Evolutionary conservation across 2,888 invertebrate genomes (phyloP).

Genomic region (Sesamia inferens): DNA sequence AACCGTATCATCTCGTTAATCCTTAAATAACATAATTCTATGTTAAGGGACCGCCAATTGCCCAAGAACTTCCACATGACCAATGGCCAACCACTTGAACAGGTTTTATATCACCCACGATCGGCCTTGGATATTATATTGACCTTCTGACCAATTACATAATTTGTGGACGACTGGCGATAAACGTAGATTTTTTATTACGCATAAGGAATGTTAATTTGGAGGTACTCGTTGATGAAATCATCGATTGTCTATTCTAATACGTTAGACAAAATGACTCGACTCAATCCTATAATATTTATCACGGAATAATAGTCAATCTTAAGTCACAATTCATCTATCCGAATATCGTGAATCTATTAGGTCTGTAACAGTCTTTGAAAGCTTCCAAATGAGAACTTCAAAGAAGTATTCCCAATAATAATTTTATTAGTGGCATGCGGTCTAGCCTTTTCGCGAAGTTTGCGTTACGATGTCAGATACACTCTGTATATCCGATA

Average conservation of each 20-base stretch:
- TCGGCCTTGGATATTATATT: conserved; percentile 77
- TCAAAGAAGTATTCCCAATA: conserved; percentile 30
- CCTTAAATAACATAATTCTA: conserved; percentile 70
- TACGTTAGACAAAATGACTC: conserved; percentile 14
- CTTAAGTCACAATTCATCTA: conserved; percentile 21
- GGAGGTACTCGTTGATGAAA: conserved; percentile 61
- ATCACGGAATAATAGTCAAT: conserved; percentile 13
- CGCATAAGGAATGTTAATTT: conserved; percentile 65
- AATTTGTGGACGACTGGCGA: conserved; percentile 75
- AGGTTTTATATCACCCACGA: conserved; percentile 76
- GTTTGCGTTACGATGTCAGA: too few species aligned
- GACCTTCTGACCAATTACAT: conserved; percentile 81
- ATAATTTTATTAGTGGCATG: too few species aligned
- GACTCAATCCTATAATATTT: not conserved
- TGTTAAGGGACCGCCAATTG: conserved; percentile 64
- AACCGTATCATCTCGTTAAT: conserved; percentile 62
- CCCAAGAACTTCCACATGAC: conserved; percentile 69
- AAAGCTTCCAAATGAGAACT: conserved; percentile 28
- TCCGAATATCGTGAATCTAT: conserved; percentile 38
- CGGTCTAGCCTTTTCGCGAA: too few species aligned
- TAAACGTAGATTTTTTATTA: conserved; percentile 71
- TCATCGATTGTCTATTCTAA: conserved; percentile 52
- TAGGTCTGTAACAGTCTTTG: conserved; percentile 41
- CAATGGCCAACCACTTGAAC: conserved; percentile 69
- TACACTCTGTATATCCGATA: too few species aligned